Evolutionary conservation across 2,797 vertebrate species (phyloP), one percentile per base, ranked within the genome.

Genomic region (Anguilla obscura): DNA sequence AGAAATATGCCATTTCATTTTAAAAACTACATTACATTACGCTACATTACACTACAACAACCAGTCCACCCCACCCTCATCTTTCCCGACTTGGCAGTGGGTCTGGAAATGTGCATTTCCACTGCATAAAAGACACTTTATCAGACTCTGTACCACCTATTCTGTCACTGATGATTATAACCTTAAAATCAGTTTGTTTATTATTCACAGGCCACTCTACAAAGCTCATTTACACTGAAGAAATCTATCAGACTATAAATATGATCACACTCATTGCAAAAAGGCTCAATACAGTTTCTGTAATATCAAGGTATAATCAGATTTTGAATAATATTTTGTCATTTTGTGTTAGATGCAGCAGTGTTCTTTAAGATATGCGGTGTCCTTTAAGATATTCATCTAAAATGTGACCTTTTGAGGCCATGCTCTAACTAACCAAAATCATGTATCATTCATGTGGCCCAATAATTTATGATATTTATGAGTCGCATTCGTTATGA

Each of bases 381-480:
- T 45, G 40, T 45, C 5, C 30, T 30, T 54, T 16, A 58, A 54
- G 50, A 30, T 54, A 9, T 50, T 21, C 45, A 52, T 54, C 45
- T 52, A 30, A 84, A 84, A 52, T 24, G 3, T 50, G 45, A 84
- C n/a, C n/a, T 71, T 33, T n/a, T 27, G 66, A 71, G 66, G 66
- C 27, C 33, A 33, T 12, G 69, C 69, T 54, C 48, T 58, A 18
- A 56, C n/a, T 52, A 45, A 33, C 83, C 10, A 85, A 30, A 56
- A 58, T 18, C n/a, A 56, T 85, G 83, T 58, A 58, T 85, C 54
- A 54, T 58, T 27, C 27, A 58, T 85, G n/a, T 30, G 16, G 27
- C 52, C 21, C 48, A 84, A 54, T 9, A n/a, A 84, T 84, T 27
- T 30, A 84, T 84, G n/a, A 52, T 84, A 54, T 54, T 50, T 84